Percentiles rank a stretch among this genome's conserved stretches.
These are phyloP conservation scores for Lacanobia wlatinum DNA, from an alignment of 2,888 invertebrate genomes.

Conservation along the genomic window DNA sequence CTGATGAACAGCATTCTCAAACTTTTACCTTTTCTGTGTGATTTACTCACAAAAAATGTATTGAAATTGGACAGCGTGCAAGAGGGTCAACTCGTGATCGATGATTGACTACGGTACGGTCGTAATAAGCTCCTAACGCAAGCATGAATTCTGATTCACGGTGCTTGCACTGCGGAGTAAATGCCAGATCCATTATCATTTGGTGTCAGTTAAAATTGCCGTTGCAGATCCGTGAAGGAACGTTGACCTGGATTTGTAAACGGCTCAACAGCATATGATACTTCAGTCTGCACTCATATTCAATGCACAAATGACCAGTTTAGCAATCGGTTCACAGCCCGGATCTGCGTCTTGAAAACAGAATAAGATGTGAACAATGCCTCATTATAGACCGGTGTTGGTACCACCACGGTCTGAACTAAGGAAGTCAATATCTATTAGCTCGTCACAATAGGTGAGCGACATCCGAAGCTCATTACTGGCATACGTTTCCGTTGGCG, in stretches of 20 bases:
- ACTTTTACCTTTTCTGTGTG: slow-evolving; percentile 50
- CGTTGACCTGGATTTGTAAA: slow-evolving; percentile 78
- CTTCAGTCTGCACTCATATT: slow-evolving; percentile 58
- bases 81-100: slow-evolving; percentile 77
- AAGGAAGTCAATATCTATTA: slow-evolving; percentile 91
- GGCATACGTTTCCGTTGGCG: slow-evolving; percentile 87
- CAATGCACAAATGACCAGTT: slow-evolving; percentile 67
- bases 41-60: slow-evolving; percentile 59
- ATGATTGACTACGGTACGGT: slow-evolving; percentile 77
- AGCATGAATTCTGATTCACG: slow-evolving; percentile 78
- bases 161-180: slow-evolving; percentile 67
- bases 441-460: slow-evolving; percentile 90
- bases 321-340: slow-evolving; percentile 76
- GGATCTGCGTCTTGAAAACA: slow-evolving; percentile 79
- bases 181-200: slow-evolving; percentile 80
- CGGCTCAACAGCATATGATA: slow-evolving; percentile 58
- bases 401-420: slow-evolving; percentile 83
- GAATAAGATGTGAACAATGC: slow-evolving; percentile 88
- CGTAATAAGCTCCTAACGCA: slow-evolving; percentile 67
- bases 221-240: slow-evolving; percentile 80
- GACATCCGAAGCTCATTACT: slow-evolving; percentile 91
- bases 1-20: slow-evolving; percentile 21
- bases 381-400: slow-evolving; percentile 85
- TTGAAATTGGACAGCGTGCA: slow-evolving; percentile 35
- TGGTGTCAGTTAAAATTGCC: slow-evolving; percentile 76